Conservation (phyloP, 2,113 vertebrate species). For the Tenrec ecaudatus region DNA sequence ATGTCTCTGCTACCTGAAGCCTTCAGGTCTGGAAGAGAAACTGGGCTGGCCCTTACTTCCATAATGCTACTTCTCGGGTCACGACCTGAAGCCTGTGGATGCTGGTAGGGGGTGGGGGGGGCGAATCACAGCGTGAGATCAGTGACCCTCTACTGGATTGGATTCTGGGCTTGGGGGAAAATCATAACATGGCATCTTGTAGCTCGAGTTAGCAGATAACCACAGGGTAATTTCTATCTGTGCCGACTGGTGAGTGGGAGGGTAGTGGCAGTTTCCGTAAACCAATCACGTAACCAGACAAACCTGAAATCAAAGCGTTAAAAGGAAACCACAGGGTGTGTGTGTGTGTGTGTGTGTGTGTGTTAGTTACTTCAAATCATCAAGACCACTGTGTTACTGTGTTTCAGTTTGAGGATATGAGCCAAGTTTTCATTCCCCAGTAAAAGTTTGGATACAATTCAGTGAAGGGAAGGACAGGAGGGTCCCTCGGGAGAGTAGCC, state of each 20-base stretch:
- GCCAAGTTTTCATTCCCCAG: background rate
- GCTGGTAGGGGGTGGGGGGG: constrained; percentile 80
- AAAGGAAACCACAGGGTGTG: constrained; percentile 50
- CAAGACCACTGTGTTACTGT: background rate
- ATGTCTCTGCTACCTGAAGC: constrained; percentile 69
- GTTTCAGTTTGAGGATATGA: background rate
- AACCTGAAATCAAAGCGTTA: constrained; percentile 72
- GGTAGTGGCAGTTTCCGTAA: constrained; percentile 74
- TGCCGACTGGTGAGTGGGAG: constrained; percentile 75
- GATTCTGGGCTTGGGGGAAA: constrained; percentile 62
- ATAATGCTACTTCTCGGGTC: constrained; percentile 86
- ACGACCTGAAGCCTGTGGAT: constrained; percentile 84
- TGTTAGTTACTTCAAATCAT: constrained; percentile 17
- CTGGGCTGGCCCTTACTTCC: constrained; percentile 81
- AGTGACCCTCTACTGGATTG: constrained; percentile 76
- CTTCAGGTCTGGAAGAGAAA: constrained; percentile 83
- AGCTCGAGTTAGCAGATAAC: constrained; percentile 67
- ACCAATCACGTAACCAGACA: constrained; percentile 64
- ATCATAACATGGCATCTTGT: constrained; percentile 62
- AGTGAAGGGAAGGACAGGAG: too few relatives aligned
- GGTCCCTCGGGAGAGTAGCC: too few relatives aligned
- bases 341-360: background rate
- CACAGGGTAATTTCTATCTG: constrained; percentile 55
- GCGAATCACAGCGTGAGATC: constrained; percentile 82
- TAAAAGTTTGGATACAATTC: constrained; percentile 48